These are phyloP conservation scores for Zophobas morio DNA, from an alignment of 1,140 invertebrate species.

Conservation along the genomic window DNA sequence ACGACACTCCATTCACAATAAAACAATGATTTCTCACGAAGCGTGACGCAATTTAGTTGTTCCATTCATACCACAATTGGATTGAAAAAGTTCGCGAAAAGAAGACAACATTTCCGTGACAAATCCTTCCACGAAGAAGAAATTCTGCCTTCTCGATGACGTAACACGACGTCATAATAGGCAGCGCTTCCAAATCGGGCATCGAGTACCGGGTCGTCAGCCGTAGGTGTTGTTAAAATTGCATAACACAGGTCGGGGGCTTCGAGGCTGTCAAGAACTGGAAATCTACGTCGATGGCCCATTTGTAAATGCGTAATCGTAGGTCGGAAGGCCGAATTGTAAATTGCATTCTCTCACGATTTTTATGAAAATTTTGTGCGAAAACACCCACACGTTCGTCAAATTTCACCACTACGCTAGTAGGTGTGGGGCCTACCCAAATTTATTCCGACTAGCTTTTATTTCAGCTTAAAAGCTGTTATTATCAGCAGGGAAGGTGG, in stretches of 20 bases:
- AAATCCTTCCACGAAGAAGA: neutral
- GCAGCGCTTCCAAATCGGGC: constrained; percentile 32
- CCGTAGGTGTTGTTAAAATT: constrained; percentile 33
- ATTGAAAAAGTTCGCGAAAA: neutral
- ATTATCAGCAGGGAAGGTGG: constrained; percentile 1
- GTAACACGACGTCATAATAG: constrained; percentile 17
- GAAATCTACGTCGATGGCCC: constrained; percentile 29
- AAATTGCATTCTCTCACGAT: constrained; percentile 30
- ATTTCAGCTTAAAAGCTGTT: neutral
- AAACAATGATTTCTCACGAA: too few species aligned
- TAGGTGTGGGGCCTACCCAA: neutral
- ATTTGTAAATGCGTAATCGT: constrained; percentile 43
- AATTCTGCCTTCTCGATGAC: neutral
- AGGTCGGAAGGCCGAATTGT: constrained; percentile 42
- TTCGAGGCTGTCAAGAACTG: constrained; percentile 4
- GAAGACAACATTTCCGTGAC: neutral
- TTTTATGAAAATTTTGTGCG: constrained; percentile 24
- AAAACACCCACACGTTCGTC: constrained; percentile 1
- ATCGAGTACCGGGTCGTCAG: constrained; percentile 21
- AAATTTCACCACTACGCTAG: constrained; percentile 3
- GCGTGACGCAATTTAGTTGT: too few species aligned
- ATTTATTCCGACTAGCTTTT: neutral
- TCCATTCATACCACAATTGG: too few species aligned
- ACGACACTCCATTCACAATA: too few species aligned
- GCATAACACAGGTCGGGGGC: constrained; percentile 37